Evolutionary conservation across 2,888 invertebrate species (phyloP).

Genomic region (Tyria jacobaeae): DNA sequence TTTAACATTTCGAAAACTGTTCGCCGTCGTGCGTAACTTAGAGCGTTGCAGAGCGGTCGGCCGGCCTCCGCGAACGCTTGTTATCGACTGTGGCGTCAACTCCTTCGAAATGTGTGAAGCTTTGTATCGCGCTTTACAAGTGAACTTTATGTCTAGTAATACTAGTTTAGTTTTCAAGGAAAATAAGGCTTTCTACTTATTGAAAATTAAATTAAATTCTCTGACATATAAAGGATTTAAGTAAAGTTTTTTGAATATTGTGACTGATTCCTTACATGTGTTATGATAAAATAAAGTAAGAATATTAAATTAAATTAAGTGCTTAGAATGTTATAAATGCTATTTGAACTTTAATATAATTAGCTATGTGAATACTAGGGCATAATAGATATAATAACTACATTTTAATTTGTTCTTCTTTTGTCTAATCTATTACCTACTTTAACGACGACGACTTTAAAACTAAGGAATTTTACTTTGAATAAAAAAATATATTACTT

Average conservation of each 20-base stretch:
- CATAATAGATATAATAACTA: no score
- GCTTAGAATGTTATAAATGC: background rate
- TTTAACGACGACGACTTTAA: no score
- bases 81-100: constrained; percentile 35
- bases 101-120: constrained; percentile 4
- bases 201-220: background rate
- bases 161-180: background rate
- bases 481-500: no score
- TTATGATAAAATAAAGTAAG: no score
- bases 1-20: constrained; percentile 25
- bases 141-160: background rate
- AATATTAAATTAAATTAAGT: background rate
- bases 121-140: background rate
- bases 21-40: constrained; percentile 35
- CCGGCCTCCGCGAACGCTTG: constrained; percentile 34
- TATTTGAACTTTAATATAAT: background rate
- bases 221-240: no score
- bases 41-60: constrained; percentile 33
- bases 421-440: no score
- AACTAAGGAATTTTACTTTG: no score
- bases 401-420: no score
- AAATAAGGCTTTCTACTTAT: background rate
- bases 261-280: no score
- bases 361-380: no score
- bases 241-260: no score